Base-by-base conservation (phyloP, 2,113 vertebrate genomes). In the Alligator mississippiensis region DNA sequence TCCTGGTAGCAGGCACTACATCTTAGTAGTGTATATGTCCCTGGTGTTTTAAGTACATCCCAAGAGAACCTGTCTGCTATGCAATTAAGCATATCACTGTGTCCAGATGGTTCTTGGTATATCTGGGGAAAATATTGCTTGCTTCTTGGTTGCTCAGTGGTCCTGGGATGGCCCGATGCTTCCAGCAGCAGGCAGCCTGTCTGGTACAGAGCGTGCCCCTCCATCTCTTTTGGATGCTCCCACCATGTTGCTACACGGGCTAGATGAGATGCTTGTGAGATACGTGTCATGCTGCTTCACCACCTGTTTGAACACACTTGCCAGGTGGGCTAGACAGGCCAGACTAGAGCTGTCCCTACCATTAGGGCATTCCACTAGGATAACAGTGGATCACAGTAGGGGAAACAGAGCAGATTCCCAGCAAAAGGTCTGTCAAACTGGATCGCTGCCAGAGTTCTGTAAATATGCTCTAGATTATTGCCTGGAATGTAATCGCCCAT, bases 41-140 rank as follows among this genome's bases (percentile, higher is more conserved):
- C 70, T 74, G 38, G 82, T 78, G 62, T 84, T 78, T 63, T 58
- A 89, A 25, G 63, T 70, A 34, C 34, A 30, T 64, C 75, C 80
- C 81, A 84, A 28, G 88, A 89, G 81, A 77, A 57, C 81, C 84
- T 62, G 78, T 81, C 75, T 84, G 64, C 81, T 81, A 77, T 84
- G 75, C 82, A 89, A 89, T 83, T 89, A 58, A 89, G 78, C 75
- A 70, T 25, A 78, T 75, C 63, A 34, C 62, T 55, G 4, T 22
- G 58, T 55, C 82, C 80, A 77, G 61, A 70, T 72, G 55, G 60
- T 70, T 59, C 70, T 78, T 34, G 34, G 57, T 79, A 80, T 28
- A 30, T 27, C 63, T n/a, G 38, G 75, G 57, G 14, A 60, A 24
- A 15, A 38, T 19, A 27, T 47, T 47, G 47, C 47, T 19, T 28